Evolutionary conservation across 2,797 vertebrate genomes (phyloP).

Genomic region (Hippoglossus hippoglossus): DNA sequence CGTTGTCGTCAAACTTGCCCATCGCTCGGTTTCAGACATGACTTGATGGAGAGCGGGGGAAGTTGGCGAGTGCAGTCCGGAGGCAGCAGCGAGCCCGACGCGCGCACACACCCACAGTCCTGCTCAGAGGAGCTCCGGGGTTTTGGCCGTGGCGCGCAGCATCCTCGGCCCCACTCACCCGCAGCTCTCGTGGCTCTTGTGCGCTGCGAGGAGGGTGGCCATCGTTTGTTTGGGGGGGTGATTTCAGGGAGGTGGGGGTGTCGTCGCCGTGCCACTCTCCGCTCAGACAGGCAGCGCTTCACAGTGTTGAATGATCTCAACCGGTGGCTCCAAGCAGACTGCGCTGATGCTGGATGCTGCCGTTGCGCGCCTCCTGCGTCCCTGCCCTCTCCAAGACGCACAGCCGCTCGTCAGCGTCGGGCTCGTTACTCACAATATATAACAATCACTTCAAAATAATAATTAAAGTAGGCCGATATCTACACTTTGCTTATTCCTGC

Average conservation of each 20-base stretch:
- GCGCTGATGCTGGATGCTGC: conserved; percentile 41
- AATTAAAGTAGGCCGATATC: not conserved
- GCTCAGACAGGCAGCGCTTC: conserved; percentile 17
- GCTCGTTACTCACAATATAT: conserved; percentile 27
- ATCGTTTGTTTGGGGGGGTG: conserved; percentile 13
- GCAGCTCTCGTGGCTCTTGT: conserved; percentile 19
- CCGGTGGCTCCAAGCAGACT: conserved; percentile 55
- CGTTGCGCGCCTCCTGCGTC: conserved; percentile 59
- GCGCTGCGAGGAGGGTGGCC: conserved; percentile 14
- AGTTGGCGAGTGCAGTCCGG: conserved; percentile 65
- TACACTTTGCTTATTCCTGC: not conserved
- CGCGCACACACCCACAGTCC: conserved; percentile 66
- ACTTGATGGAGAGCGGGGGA: conserved; percentile 79
- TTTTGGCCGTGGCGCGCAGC: conserved; percentile 43
- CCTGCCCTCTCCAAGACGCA: conserved; percentile 74
- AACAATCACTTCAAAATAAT: not conserved
- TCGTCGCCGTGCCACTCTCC: conserved; percentile 20
- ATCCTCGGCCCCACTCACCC: conserved; percentile 50
- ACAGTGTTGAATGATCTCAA: conserved; percentile 56
- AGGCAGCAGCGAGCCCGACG: conserved; percentile 63
- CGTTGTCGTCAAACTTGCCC: conserved; percentile 96
- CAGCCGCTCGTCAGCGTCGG: conserved; percentile 59
- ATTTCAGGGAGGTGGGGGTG: not conserved
- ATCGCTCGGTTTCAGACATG: conserved; percentile 94
- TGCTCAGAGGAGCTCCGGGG: conserved; percentile 29